phyloP scores from a whole-genome alignment of 2,888 invertebrate genomes.

The Cephus nigrinus region DNA sequence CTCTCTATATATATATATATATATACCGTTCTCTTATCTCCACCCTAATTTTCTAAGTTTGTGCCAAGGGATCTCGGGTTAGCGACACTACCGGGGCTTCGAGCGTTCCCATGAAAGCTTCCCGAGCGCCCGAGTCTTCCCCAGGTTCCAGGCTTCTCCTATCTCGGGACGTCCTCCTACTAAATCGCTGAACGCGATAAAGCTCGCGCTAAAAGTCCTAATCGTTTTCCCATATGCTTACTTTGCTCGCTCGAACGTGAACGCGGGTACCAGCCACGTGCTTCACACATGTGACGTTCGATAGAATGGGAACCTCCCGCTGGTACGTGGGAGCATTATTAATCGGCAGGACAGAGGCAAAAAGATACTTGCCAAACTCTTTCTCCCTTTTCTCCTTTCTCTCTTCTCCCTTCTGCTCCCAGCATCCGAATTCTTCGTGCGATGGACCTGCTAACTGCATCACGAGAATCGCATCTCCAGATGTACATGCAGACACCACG shows the following conservation, averaged over 20 bases:
- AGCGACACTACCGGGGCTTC: background rate
- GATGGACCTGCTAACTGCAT: background rate
- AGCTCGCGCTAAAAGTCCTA: conserved; percentile 43
- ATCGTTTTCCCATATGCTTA: conserved; percentile 48
- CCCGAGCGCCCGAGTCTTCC: background rate
- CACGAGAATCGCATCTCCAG: background rate
- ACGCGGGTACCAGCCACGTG: background rate
- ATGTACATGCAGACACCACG: background rate
- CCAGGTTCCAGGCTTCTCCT: background rate
- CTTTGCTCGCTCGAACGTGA: background rate
- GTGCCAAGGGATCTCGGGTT: background rate
- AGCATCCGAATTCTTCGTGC: too few species aligned
- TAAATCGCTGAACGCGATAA: conserved; percentile 44
- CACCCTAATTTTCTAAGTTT: conserved; percentile 16
- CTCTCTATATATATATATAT: background rate
- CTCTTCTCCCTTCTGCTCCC: too few species aligned
- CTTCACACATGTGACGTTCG: background rate
- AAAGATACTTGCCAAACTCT: background rate
- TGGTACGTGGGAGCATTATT: background rate
- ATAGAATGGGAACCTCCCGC: background rate
- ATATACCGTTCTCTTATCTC: background rate
- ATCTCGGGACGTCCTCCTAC: conserved; percentile 9
- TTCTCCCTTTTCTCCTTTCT: background rate
- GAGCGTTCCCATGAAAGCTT: too few species aligned
- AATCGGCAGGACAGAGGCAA: background rate